Base-by-base conservation (phyloP, 2,888 invertebrate species). In the Parasteatoda lunata region DNA sequence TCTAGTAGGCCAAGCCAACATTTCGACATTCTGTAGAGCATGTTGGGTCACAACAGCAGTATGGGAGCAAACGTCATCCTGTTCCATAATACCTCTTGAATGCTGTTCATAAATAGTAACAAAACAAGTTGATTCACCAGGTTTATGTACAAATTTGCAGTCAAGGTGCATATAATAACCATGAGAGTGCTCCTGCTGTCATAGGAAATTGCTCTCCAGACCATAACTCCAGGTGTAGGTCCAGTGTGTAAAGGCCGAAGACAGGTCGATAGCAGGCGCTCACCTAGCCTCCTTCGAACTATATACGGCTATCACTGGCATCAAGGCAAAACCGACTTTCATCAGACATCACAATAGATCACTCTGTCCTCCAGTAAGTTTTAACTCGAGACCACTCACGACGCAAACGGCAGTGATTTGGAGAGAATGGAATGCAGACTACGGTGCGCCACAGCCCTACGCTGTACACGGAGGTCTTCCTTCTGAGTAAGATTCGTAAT, bases 11-110 rank as follows among this genome's bases (percentile, higher is more conserved):
- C 82, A 66, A 75, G 68, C 47, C 11, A 75, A 66, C 66, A 75
- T 75, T 51, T 75, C 59, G 81, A 66, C 68, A 71, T 11, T 75
- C 75, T 68, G 52, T 47, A 82, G 75, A 75, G 49, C 54, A 81
- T 59, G 69, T 68, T 66, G 51, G 5, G 49, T 73, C 4, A 73
- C 1, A 52, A 11, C 11, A 52, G 11, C 45, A n/a, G 72, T 80
- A 66, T 48, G 73, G 51, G 49, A 45, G 65, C 15, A 66, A 81
- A 65, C 48, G 8, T 65, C 65, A 81, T 64, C 49, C 48, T 64
- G 49, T 81, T 66, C 51, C 73, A 81, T 73, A 81, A 47, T 0
- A 13, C 49, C 9, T 52, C 68, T 15, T 73, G 13, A 30, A 73
- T 65, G 5, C 8, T 73, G 45, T 7, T 65, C 13, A 81, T 52